These are phyloP conservation scores for Rhombomys opimus DNA, from an alignment of 2,113 vertebrate genomes.

Conservation along the genomic window DNA sequence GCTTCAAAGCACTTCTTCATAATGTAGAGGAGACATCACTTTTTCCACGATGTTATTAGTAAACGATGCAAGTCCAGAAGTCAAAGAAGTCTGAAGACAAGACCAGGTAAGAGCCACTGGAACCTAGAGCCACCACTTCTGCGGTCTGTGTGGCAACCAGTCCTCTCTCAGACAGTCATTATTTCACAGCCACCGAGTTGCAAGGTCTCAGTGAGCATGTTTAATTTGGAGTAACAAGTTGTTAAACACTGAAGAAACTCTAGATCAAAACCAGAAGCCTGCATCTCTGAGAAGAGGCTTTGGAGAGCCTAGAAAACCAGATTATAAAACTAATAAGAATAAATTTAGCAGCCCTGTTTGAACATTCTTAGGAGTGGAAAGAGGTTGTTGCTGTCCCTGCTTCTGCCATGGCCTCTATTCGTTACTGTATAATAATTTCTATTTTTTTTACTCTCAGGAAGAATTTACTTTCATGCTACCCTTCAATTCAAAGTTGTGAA, in stretches of 20 bases:
- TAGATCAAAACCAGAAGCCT: conserved; percentile 13
- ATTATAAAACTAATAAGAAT: conserved; percentile 11
- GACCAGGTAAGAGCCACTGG: neutral
- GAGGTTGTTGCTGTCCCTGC: neutral
- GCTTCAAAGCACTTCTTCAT: conserved; percentile 14
- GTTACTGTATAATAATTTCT: conserved; percentile 5
- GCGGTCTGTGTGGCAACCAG: neutral
- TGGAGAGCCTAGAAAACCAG: conserved; percentile 46
- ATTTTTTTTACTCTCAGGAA: conserved; percentile 46
- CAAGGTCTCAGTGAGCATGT: conserved; percentile 7
- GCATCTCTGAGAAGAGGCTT: conserved; percentile 31
- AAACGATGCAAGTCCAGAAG: neutral
- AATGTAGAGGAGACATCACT: conserved; percentile 24
- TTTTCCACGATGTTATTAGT: conserved; percentile 17
- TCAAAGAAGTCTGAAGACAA: conserved; percentile 27
- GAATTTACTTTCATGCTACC: conserved; percentile 42
- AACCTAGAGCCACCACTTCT: conserved; percentile 1
- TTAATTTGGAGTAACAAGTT: conserved; percentile 58
- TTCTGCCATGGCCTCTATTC: neutral
- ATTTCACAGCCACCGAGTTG: neutral
- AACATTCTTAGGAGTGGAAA: neutral
- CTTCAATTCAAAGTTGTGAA: conserved; percentile 27
- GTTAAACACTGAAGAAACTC: conserved; percentile 32
- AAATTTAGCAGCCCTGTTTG: conserved; percentile 8
- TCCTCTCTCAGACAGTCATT: conserved; percentile 48